These are phyloP conservation scores for Drosophila sordidapex DNA, from an alignment of 2,888 invertebrate species.

Conservation along the genomic window DNA sequence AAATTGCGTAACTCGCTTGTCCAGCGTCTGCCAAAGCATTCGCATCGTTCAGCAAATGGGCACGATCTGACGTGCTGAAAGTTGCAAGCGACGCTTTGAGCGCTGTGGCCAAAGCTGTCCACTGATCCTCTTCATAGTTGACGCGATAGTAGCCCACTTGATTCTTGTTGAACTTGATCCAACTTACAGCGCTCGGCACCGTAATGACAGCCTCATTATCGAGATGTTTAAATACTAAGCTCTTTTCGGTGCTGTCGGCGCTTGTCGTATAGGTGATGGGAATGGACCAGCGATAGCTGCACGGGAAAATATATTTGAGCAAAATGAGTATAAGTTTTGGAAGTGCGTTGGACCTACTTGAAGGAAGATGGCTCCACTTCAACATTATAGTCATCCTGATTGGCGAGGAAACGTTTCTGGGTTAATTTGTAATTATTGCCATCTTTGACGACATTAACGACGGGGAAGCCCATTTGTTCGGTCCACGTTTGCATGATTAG, in stretches of 20 bases:
- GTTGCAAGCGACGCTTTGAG: conserved; percentile 75
- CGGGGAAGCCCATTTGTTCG: conserved; percentile 94
- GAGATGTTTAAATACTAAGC: conserved; percentile 82
- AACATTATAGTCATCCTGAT: conserved; percentile 87
- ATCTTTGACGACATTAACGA: conserved; percentile 87
- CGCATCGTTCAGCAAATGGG: conserved; percentile 92
- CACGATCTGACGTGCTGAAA: conserved; percentile 89
- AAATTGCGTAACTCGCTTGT: conserved; percentile 88
- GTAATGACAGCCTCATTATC: conserved; percentile 85
- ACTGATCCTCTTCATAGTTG: conserved; percentile 90
- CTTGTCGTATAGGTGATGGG: conserved; percentile 91
- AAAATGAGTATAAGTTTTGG: background rate
- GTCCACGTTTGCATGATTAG: conserved; percentile 95
- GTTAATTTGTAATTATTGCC: conserved; percentile 87
- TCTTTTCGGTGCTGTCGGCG: conserved; percentile 83
- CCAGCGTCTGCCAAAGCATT: conserved; percentile 92
- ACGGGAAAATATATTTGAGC: conserved; percentile 41
- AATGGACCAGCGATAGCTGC: conserved; percentile 93
- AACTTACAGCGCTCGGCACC: conserved; percentile 85
- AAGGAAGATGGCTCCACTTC: conserved; percentile 86
- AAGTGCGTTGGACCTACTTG: conserved; percentile 84
- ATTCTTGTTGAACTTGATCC: conserved; percentile 94
- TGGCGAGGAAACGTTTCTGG: conserved; percentile 91
- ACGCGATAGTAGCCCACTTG: conserved; percentile 96
- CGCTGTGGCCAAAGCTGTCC: conserved; percentile 86